These are phyloP conservation scores for Agriopis aurantiaria DNA, from an alignment of 2,888 invertebrate species.

Conservation along the genomic window DNA sequence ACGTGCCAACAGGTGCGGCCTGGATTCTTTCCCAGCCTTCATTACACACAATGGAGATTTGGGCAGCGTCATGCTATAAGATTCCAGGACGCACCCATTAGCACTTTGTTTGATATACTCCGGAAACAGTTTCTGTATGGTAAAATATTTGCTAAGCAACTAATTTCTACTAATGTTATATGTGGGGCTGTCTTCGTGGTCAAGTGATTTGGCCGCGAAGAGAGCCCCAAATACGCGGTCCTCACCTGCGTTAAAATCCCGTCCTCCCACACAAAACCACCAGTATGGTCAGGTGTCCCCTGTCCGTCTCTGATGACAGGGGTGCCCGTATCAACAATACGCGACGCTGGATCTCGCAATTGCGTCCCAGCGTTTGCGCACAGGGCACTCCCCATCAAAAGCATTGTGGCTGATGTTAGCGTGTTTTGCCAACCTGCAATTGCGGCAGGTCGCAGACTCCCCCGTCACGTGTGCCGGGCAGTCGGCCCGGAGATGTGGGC, in stretches of 20 bases:
- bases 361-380: not conserved
- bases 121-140: no score
- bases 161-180: no score
- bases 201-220: not conserved
- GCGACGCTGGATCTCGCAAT: not conserved
- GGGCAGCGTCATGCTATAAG: constrained; percentile 7
- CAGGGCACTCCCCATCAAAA: not conserved
- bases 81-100: not conserved
- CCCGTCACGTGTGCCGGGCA: no score
- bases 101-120: not conserved
- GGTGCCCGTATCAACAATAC: not conserved
- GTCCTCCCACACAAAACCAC: not conserved
- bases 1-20: not conserved
- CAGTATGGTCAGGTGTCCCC: not conserved
- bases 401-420: constrained; percentile 12
- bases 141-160: no score
- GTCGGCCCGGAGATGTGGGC: no score
- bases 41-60: constrained; percentile 2
- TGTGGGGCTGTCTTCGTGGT: not conserved
- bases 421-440: not conserved
- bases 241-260: not conserved
- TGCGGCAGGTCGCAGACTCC: not conserved
- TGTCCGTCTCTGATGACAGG: not conserved
- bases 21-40: not conserved
- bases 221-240: not conserved